These are phyloP conservation scores for Andrena chrysosceles DNA, from an alignment of 2,888 invertebrate genomes.

Conservation along the genomic window DNA sequence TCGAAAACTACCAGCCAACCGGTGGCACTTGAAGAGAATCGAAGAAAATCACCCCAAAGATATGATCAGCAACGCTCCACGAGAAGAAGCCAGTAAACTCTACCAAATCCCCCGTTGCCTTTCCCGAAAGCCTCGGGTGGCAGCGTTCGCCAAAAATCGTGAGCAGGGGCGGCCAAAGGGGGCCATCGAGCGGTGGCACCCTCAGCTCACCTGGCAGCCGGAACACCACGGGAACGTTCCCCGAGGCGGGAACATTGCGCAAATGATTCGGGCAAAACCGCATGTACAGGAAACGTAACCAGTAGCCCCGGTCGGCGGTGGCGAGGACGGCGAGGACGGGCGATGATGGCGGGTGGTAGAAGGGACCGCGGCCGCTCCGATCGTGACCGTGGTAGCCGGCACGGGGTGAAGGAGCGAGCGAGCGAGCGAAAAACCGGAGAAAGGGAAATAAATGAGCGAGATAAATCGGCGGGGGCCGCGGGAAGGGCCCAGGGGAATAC, in stretches of 20 bases:
- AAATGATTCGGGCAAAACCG: slow-evolving; percentile 61
- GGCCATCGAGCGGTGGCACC: slow-evolving; percentile 10
- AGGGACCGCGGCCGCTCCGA: slow-evolving; percentile 67
- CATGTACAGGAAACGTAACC: slow-evolving; percentile 64
- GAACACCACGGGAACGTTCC: slow-evolving; percentile 49
- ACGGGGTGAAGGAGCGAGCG: slow-evolving; percentile 60
- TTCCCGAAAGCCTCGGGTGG: neutral
- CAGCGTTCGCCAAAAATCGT: neutral
- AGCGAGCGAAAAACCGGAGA: slow-evolving; percentile 61
- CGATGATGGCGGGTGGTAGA: slow-evolving; percentile 70
- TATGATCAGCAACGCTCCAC: neutral
- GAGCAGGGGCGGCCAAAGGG: neutral
- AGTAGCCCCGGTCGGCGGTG: slow-evolving; percentile 55
- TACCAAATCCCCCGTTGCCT: neutral
- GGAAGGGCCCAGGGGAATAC: slow-evolving; percentile 53
- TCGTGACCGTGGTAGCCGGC: slow-evolving; percentile 67
- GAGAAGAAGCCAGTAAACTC: neutral
- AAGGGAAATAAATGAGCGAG: slow-evolving; percentile 68
- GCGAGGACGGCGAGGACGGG: slow-evolving; percentile 49
- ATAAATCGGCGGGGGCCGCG: slow-evolving; percentile 55
- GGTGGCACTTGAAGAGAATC: too few relatives aligned
- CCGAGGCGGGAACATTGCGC: slow-evolving; percentile 46
- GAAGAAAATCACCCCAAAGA: too few relatives aligned
- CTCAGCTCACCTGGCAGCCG: neutral
- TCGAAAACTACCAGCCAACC: too few relatives aligned